phyloP scores from a whole-genome alignment of 2,797 vertebrate genomes.

The Microctenopoma steveboyesi region DNA sequence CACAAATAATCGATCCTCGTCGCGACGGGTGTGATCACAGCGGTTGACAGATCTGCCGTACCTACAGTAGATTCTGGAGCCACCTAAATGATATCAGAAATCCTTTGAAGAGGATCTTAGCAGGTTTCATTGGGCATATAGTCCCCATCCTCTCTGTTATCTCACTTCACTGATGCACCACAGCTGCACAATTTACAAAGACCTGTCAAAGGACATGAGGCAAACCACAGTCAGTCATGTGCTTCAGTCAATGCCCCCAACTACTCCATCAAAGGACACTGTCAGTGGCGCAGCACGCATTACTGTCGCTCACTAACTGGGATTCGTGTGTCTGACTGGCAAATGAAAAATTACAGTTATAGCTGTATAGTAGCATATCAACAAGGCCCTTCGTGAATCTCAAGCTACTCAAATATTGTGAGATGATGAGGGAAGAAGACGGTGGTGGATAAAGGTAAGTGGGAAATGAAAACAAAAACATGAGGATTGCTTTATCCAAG shows the following conservation, averaged over 20 bases:
- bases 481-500: no score
- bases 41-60: conserved; percentile 15
- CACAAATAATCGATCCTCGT: conserved; percentile 61
- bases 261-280: not conserved
- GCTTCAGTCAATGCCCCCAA: conserved; percentile 35
- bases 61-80: conserved; percentile 1
- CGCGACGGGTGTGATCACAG: conserved; percentile 16
- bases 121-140: conserved; percentile 12
- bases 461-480: not conserved
- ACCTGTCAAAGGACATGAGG: conserved; percentile 15
- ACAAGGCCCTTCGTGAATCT: no score
- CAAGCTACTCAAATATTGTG: no score
- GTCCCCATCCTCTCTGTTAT: conserved; percentile 13
- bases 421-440: no score
- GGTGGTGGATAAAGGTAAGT: no score
- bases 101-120: not conserved
- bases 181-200: conserved; percentile 9
- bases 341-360: not conserved
- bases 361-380: no score
- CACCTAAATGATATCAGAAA: conserved; percentile 2
- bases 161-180: conserved; percentile 15
- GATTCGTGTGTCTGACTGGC: not conserved
- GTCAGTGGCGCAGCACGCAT: conserved; percentile 7
- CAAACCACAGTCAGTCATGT: conserved; percentile 13
- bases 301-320: not conserved